A percentile compares a stretch with the other conserved stretches of the same genome.
These are phyloP conservation scores for Himalopsyche phryganea DNA, from an alignment of 1,140 invertebrate species.

Conservation along the genomic window DNA sequence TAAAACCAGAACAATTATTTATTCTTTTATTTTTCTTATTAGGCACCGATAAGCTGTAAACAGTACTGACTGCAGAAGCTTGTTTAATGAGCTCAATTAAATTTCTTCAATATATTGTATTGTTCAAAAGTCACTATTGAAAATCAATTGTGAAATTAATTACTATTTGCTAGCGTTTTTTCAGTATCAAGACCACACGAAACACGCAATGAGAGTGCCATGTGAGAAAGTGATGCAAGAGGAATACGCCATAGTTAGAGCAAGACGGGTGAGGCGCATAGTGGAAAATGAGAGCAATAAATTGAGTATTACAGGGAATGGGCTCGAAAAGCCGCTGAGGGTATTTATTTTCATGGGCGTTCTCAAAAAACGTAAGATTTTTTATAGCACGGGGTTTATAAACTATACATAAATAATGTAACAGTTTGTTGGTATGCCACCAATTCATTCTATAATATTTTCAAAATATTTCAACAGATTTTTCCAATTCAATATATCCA, in stretches of 20 bases:
- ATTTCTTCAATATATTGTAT: slow-evolving; percentile 2
- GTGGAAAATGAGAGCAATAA: slow-evolving; percentile 28
- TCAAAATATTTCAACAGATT: too few species aligned
- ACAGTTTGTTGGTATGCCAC: background rate
- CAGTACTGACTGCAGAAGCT: too few species aligned
- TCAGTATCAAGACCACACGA: slow-evolving; percentile 30
- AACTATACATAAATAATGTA: background rate
- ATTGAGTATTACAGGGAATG: slow-evolving; percentile 14
- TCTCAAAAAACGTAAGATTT: background rate
- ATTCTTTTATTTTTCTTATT: too few species aligned
- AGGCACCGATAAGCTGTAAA: too few species aligned
- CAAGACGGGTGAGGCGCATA: background rate
- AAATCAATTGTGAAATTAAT: slow-evolving; percentile 34
- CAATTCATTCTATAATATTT: too few species aligned
- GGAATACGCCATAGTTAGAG: background rate
- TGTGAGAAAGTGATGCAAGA: background rate
- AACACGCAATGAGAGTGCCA: background rate
- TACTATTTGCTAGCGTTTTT: slow-evolving; percentile 27
- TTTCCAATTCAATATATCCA: too few species aligned
- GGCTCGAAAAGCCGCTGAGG: slow-evolving; percentile 16
- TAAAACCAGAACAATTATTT: too few species aligned
- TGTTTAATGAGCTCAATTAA: too few species aligned
- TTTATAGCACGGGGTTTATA: background rate
- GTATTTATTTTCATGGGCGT: background rate
- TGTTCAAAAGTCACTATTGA: slow-evolving; percentile 29